Evolutionary conservation across 2,888 invertebrate genomes (phyloP).

Genomic region (Latheticus oryzae): DNA sequence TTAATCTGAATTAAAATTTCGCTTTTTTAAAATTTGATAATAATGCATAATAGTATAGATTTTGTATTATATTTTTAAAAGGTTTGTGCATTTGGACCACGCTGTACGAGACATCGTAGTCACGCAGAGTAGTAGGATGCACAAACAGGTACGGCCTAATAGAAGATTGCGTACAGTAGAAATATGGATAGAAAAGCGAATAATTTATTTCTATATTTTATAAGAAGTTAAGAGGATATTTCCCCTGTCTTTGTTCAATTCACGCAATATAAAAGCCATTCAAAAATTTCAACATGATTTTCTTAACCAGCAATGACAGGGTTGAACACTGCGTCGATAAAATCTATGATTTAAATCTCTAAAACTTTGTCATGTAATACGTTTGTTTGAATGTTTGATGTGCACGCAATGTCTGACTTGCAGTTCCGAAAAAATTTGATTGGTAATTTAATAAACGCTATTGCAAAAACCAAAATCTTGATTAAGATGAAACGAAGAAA

Average conservation of each 20-base stretch:
- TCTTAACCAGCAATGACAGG: constrained; percentile 30
- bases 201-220: constrained; percentile 24
- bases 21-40: too few relatives aligned
- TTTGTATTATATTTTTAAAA: too few relatives aligned
- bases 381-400: constrained; percentile 53
- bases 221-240: constrained; percentile 18
- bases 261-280: too few relatives aligned
- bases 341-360: constrained; percentile 38
- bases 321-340: constrained; percentile 29
- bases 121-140: constrained; percentile 32
- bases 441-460: constrained; percentile 3
- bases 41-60: too few relatives aligned
- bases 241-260: constrained; percentile 19
- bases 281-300: constrained; percentile 32
- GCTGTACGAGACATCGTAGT: constrained; percentile 14
- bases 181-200: constrained; percentile 26
- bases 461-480: too few relatives aligned
- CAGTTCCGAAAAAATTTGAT: constrained; percentile 12
- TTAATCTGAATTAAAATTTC: too few relatives aligned
- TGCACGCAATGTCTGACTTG: constrained; percentile 48
- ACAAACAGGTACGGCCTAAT: constrained; percentile 39
- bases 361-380: constrained; percentile 50
- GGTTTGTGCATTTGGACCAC: neutral
- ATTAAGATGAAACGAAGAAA: neutral
- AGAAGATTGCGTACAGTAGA: constrained; percentile 25